Evolutionary conservation across 2,888 invertebrate species (phyloP).

Genomic region (Ariolimax columbianus): DNA sequence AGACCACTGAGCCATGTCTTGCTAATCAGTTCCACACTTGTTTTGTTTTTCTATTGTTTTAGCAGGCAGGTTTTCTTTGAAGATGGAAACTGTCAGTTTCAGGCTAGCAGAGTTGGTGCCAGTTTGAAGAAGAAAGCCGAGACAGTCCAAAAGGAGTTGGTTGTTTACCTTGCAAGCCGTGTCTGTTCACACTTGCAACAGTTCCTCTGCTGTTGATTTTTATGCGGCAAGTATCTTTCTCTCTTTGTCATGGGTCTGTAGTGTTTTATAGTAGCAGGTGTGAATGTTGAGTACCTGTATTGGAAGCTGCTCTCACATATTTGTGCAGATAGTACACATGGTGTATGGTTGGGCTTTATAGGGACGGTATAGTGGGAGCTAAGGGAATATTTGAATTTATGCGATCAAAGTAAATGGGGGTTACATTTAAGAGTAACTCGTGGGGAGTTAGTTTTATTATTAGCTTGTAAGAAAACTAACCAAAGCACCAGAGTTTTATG

Average conservation of each 20-base stretch:
- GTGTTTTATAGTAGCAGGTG: slow-evolving; percentile 31
- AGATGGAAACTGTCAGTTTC: slow-evolving; percentile 51
- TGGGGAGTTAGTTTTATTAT: background rate
- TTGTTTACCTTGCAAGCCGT: slow-evolving; percentile 40
- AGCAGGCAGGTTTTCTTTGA: slow-evolving; percentile 59
- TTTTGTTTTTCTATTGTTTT: slow-evolving; percentile 60
- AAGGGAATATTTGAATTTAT: background rate
- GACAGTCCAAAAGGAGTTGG: slow-evolving; percentile 31
- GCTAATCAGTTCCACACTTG: slow-evolving; percentile 60
- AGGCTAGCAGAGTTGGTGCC: slow-evolving; percentile 36
- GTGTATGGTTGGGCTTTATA: slow-evolving; percentile 26
- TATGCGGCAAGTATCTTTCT: slow-evolving; percentile 64
- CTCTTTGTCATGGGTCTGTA: slow-evolving; percentile 57
- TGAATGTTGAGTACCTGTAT: slow-evolving; percentile 29
- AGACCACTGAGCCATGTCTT: slow-evolving; percentile 44
- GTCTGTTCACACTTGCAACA: slow-evolving; percentile 52
- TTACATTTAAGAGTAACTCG: background rate
- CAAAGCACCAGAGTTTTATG: background rate
- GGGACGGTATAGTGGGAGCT: background rate
- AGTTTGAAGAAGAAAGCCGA: slow-evolving; percentile 39
- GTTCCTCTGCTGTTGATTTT: slow-evolving; percentile 57
- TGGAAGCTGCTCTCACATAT: slow-evolving; percentile 22
- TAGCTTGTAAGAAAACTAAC: slow-evolving; percentile 1
- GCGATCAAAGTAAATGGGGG: background rate
- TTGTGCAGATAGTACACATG: slow-evolving; percentile 1